Evolutionary conservation across 2,113 vertebrate genomes (phyloP).

Genomic region (Cavia porcellus): DNA sequence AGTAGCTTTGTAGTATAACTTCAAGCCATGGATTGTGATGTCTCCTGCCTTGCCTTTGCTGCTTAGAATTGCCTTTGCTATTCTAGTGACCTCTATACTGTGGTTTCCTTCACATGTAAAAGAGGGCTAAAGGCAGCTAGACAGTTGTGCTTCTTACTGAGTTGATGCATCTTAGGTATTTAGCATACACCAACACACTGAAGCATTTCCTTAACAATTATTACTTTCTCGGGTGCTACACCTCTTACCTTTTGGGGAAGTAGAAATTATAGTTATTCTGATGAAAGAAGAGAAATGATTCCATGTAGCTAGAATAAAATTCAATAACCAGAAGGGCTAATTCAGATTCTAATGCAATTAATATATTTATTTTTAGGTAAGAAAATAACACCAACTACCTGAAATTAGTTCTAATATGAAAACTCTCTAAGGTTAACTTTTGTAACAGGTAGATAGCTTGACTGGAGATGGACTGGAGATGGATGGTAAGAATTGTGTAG

Average conservation of each 20-base stretch:
- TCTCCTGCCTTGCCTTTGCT: too few species aligned
- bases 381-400: neutral
- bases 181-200: neutral
- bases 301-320: neutral
- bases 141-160: neutral
- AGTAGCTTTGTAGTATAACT: too few species aligned
- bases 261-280: neutral
- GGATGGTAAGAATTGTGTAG: too few species aligned
- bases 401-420: conserved; percentile 37
- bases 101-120: neutral
- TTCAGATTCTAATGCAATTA: neutral
- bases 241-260: neutral
- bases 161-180: neutral
- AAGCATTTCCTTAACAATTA: neutral
- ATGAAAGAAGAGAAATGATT: neutral
- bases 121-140: neutral
- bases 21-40: too few species aligned
- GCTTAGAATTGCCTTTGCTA: too few species aligned
- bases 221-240: neutral
- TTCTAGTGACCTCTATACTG: too few species aligned
- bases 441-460: neutral
- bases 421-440: neutral
- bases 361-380: conserved; percentile 13
- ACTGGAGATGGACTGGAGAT: too few species aligned
- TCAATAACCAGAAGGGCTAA: neutral